Percentiles rank a stretch among this genome's conserved stretches.
phyloP scores from a whole-genome alignment of 2,888 invertebrate genomes.

The Polylopha cassiicola region DNA sequence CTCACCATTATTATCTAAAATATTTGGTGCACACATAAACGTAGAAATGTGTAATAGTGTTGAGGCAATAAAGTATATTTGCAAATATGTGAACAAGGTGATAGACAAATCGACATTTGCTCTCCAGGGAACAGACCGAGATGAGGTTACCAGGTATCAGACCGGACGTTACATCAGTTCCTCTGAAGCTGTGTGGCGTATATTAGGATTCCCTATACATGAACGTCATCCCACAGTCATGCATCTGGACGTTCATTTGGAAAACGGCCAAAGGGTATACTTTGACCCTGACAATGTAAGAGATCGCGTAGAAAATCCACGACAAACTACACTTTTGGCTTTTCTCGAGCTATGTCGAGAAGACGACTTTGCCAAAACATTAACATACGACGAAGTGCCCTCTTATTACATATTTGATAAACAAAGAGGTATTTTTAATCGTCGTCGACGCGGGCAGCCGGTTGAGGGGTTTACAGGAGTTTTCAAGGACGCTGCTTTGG shows the following conservation, averaged over 20 bases:
- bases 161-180: too few relatives aligned
- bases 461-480: neutral
- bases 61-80: too few relatives aligned
- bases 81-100: too few relatives aligned
- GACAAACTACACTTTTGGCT: neutral
- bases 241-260: neutral
- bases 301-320: neutral
- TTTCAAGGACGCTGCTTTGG: neutral
- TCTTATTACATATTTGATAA: constrained; percentile 24
- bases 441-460: neutral
- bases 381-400: constrained; percentile 27
- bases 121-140: too few relatives aligned
- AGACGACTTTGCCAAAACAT: constrained; percentile 25
- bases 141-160: too few relatives aligned
- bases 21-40: too few relatives aligned
- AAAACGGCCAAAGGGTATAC: constrained; percentile 5
- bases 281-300: neutral
- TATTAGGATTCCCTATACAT: neutral
- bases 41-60: too few relatives aligned
- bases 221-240: neutral
- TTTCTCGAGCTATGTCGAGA: neutral
- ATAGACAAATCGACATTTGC: too few relatives aligned
- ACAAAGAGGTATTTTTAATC: neutral
- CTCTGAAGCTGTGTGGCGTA: constrained; percentile 1
- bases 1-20: too few relatives aligned